Conservation (phyloP, 2,113 vertebrate genomes). For the Zosterops japonicus region DNA sequence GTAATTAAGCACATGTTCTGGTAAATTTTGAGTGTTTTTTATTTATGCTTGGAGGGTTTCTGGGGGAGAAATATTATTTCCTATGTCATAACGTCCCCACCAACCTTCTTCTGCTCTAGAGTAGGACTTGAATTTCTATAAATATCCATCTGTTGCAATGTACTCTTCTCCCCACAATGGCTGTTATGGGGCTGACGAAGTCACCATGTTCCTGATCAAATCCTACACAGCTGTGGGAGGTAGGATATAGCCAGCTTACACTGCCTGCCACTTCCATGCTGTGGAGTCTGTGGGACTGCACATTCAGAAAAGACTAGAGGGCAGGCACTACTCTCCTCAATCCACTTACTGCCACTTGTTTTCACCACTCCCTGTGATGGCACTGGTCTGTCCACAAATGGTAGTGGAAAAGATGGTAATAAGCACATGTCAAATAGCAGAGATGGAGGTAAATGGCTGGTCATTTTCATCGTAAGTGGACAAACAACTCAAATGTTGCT, state of each 20-base stretch:
- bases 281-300: neutral
- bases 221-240: neutral
- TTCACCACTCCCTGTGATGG: neutral
- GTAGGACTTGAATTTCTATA: neutral
- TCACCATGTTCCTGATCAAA: neutral
- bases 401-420: neutral
- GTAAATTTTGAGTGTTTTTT: neutral
- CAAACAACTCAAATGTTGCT: neutral
- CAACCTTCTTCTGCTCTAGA: neutral
- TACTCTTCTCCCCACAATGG: neutral
- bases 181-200: neutral
- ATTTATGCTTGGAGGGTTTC: neutral
- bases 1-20: neutral
- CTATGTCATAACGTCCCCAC: rapidly evolving
- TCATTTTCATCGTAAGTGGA: rapidly evolving
- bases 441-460: neutral
- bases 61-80: neutral
- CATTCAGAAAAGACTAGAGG: neutral
- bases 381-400: neutral
- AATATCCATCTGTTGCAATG: neutral
- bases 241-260: neutral
- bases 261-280: neutral
- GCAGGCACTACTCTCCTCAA: neutral
- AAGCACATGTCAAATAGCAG: neutral
- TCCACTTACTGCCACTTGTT: neutral